phyloP scores from a whole-genome alignment of 37 sponge, comb jelly and placozoan species.

The Mnemiopsis leidyi region DNA sequence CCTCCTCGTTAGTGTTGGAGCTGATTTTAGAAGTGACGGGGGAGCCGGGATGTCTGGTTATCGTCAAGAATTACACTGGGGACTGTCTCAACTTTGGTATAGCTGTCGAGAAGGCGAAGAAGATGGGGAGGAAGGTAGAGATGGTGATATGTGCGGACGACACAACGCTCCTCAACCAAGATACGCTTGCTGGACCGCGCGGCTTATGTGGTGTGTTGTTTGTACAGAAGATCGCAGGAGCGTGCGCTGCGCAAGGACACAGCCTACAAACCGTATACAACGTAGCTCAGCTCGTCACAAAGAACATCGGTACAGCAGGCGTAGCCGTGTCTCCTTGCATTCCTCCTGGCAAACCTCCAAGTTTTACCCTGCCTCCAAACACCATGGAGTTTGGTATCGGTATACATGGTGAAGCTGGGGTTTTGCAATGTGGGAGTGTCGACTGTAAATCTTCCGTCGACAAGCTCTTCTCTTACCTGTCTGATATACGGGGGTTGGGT shows the following conservation, averaged over 20 bases:
- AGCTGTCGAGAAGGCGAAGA: conserved; percentile 83
- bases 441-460: neutral
- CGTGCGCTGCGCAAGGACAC: conserved; percentile 81
- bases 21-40: conserved; percentile 74
- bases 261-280: conserved; percentile 73
- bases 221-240: conserved; percentile 93
- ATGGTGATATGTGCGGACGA: conserved; percentile 93
- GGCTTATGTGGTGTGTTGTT: conserved; percentile 88
- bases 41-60: conserved; percentile 83
- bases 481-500: neutral
- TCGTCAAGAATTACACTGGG: conserved; percentile 97
- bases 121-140: conserved; percentile 78
- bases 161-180: conserved; percentile 74
- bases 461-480: conserved; percentile 30
- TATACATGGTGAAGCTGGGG: conserved; percentile 97
- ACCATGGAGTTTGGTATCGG: conserved; percentile 95
- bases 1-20: conserved; percentile 76
- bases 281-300: conserved; percentile 71
- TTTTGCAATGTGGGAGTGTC: conserved; percentile 4
- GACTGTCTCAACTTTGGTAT: conserved; percentile 95
- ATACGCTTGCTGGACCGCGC: conserved; percentile 77
- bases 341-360: conserved; percentile 80
- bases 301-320: conserved; percentile 83
- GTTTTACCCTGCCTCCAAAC: conserved; percentile 76
- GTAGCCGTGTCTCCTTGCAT: conserved; percentile 90